Evolutionary conservation across 2,113 vertebrate genomes (phyloP).

Genomic region (Pandion haliaetus): DNA sequence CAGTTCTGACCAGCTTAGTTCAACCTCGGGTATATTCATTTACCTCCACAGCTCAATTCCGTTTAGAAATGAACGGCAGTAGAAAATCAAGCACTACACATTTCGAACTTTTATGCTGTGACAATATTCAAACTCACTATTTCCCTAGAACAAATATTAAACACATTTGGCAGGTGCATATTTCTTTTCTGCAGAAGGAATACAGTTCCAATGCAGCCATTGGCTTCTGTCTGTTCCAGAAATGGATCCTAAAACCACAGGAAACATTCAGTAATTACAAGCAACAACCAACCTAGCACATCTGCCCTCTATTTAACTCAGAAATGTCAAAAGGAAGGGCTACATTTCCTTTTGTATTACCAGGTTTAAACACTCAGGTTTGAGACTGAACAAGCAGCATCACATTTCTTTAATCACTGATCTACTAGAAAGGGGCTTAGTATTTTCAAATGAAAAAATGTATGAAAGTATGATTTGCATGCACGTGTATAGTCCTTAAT

Average conservation of each 20-base stretch:
- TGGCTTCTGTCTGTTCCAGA: neutral
- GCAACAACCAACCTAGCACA: neutral
- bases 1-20: neutral
- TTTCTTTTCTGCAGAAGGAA: neutral
- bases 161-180: neutral
- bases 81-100: neutral
- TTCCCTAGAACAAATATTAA: neutral
- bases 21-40: neutral
- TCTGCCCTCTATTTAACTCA: neutral
- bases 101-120: neutral
- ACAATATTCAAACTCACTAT: neutral
- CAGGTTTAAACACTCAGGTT: neutral
- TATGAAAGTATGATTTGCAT: neutral
- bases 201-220: neutral
- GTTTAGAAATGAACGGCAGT: neutral
- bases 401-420: neutral
- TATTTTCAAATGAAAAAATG: neutral
- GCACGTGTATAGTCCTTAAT: neutral
- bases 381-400: neutral
- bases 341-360: neutral
- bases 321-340: neutral
- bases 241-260: neutral
- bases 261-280: neutral
- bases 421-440: neutral
- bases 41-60: neutral